Percentiles rank a stretch among this genome's conserved stretches.
Evolutionary conservation across 2,888 invertebrate species (phyloP).

Genomic region (Lasioglossum leucozonium): DNA sequence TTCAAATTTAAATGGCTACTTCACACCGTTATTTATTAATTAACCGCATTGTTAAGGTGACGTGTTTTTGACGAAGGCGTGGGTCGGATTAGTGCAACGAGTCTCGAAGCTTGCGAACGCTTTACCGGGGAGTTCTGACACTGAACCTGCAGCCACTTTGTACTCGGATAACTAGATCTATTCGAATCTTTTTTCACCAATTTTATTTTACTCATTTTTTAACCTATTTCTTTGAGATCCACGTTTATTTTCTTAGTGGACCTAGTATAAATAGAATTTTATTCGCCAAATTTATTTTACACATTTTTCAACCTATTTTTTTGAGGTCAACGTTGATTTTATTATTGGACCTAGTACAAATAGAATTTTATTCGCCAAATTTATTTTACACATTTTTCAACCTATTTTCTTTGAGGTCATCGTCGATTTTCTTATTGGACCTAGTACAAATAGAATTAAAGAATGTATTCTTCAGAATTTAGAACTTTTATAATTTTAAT

Average conservation of each 20-base stretch:
- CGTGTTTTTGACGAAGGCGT: background rate
- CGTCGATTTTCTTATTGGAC: no score
- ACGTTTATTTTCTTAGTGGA: no score
- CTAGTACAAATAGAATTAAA: background rate
- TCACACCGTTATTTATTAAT: constrained; percentile 10
- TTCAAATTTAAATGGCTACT: constrained; percentile 1
- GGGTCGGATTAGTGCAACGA: background rate
- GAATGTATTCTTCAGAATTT: background rate
- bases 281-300: no score
- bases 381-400: no score
- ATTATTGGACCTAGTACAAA: no score
- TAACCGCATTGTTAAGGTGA: constrained; percentile 6
- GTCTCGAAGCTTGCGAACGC: background rate
- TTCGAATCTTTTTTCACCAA: background rate
- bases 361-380: no score
- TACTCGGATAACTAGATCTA: background rate
- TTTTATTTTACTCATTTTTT: background rate
- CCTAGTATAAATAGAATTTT: no score
- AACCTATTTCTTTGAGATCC: no score
- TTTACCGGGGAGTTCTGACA: background rate
- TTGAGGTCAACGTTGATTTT: no score
- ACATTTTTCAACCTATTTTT: no score
- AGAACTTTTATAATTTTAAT: background rate
- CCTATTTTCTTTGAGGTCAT: no score
- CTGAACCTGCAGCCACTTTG: background rate